Evolutionary conservation across 1,140 invertebrate species (phyloP).

Genomic region (Nasonia giraulti): DNA sequence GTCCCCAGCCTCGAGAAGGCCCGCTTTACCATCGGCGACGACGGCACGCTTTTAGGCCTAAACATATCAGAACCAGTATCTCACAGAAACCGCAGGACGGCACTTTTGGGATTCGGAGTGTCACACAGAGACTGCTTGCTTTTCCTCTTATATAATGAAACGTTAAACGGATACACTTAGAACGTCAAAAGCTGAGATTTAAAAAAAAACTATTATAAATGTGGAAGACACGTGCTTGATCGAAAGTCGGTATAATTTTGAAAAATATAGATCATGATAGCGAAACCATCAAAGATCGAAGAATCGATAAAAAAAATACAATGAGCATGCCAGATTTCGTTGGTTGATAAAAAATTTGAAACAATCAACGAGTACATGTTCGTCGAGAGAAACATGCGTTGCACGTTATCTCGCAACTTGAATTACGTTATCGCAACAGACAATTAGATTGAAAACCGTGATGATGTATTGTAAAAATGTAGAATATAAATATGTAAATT

Average conservation of each 20-base stretch:
- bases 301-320: too few species aligned
- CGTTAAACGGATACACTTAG: background rate
- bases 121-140: constrained; percentile 2
- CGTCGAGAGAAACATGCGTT: too few species aligned
- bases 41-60: constrained; percentile 93
- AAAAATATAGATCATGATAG: background rate
- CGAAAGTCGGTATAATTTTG: background rate
- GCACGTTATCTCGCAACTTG: too few species aligned
- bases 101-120: constrained; percentile 66
- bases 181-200: background rate
- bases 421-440: background rate
- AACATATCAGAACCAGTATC: constrained; percentile 74
- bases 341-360: background rate
- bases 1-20: constrained; percentile 91
- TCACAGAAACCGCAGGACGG: constrained; percentile 71
- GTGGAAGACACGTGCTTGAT: constrained; percentile 21
- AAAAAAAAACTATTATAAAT: constrained; percentile 6
- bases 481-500: constrained; percentile 12
- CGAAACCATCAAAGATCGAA: too few species aligned
- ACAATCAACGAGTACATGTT: background rate
- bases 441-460: too few species aligned
- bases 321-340: background rate
- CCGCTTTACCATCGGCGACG: constrained; percentile 95
- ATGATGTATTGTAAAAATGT: background rate
- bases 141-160: background rate